These are phyloP conservation scores for Onychorhynchus coronatus DNA, from an alignment of 2,113 vertebrate genomes.

Conservation along the genomic window DNA sequence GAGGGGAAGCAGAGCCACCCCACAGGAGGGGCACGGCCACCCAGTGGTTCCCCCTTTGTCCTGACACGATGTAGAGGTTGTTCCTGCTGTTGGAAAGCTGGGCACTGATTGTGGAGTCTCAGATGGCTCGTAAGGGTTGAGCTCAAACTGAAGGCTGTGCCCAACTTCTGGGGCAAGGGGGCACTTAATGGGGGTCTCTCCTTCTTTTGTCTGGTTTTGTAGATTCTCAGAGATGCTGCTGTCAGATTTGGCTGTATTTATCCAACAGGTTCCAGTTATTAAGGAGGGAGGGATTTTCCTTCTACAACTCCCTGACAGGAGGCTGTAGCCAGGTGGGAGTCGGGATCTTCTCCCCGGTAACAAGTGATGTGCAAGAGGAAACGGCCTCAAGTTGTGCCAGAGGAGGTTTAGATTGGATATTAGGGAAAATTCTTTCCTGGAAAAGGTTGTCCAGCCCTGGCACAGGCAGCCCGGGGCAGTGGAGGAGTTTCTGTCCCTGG, in stretches of 20 bases:
- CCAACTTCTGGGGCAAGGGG: not conserved
- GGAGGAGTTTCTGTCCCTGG: not conserved
- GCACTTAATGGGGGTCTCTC: not conserved
- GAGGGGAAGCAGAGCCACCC: not conserved
- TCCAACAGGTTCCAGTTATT: not conserved
- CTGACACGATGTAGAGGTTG: not conserved
- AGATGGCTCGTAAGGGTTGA: not conserved
- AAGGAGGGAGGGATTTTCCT: not conserved
- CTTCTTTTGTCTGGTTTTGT: not conserved
- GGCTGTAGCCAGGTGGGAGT: no score
- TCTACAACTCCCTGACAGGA: not conserved
- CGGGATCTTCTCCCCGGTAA: not conserved
- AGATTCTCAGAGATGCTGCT: not conserved
- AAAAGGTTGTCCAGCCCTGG: no score
- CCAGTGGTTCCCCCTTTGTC: fast-evolving
- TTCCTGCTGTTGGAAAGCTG: not conserved
- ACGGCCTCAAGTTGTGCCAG: not conserved
- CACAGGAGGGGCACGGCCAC: not conserved
- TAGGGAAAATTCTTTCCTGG: not conserved
- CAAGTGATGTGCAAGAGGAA: not conserved
- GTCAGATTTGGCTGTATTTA: not conserved
- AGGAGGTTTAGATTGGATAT: not conserved
- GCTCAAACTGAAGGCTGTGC: not conserved
- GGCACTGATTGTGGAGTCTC: fast-evolving
- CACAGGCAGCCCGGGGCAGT: no score